Base-by-base conservation (phyloP, 2,113 vertebrate genomes). In the Hyperopisus bebe region DNA sequence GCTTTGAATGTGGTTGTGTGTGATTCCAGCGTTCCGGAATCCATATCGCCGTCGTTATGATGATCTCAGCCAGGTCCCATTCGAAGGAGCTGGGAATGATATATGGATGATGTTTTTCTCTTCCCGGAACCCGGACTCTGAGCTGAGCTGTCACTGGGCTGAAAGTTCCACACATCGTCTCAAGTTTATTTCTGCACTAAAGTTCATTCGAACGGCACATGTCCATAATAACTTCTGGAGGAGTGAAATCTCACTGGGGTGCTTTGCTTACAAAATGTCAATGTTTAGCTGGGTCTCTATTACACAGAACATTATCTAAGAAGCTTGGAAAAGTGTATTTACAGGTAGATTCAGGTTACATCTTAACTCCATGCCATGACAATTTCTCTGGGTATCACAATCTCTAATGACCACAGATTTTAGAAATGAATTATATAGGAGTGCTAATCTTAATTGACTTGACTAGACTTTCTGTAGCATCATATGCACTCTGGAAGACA, bases 1-100 rank as follows among this genome's bases (percentile, higher is more conserved):
- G 7, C 91, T 92, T 92, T 92, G 92, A 92, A 89, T 53, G 53
- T 19, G 51, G 87, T n/a, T 4, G 1, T 35, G 35, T 47, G 88
- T 46, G 53, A 11, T 58, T 44, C 24, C 21, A 62, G 86, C 8
- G 42, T 58, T 47, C n/a, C 17, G 19, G 27, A 91, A 82, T 89
- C 86, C 87, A 87, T 91, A 48, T 31, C 35, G 9, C 44, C 48
- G 46, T 90, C 55, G 89, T 90, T 27, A 86, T 77, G 89, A 58
- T 35, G 46, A 35, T n/a, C 89, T 46, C 51, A 86, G 70, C 70
- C 48, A 46, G 55, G 35, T 35, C 74, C 5, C 13, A 84, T 74
- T 31, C 24, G 55, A 70, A 70, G 88, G 39, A 50, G 39, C 80
- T 31, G 51, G 24, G 89, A 85, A 62, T 85, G 51, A 85, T 62